These are phyloP conservation scores for Diceros bicornis DNA, from an alignment of 2,797 vertebrate genomes.

Conservation along the genomic window DNA sequence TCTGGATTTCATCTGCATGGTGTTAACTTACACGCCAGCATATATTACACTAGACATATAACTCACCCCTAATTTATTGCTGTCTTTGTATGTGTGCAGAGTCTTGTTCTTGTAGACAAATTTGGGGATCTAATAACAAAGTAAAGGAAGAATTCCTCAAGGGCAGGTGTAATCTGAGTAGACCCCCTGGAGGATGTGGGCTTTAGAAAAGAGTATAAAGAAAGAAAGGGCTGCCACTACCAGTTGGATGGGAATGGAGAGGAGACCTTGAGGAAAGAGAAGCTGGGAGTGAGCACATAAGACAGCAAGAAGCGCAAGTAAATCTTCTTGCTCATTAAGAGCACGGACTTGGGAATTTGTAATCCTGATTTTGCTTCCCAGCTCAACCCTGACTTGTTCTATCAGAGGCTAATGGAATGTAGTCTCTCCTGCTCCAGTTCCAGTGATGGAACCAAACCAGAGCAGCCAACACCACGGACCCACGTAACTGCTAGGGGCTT, in stretches of 20 bases:
- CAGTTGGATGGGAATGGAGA: background rate
- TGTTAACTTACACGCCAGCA: conserved; percentile 20
- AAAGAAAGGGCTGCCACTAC: conserved; percentile 42
- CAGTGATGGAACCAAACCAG: background rate
- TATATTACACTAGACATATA: conserved; percentile 57
- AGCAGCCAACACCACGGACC: background rate
- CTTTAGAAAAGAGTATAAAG: conserved; percentile 65
- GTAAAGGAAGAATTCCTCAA: conserved; percentile 71
- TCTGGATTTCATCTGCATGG: background rate
- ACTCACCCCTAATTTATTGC: conserved; percentile 75
- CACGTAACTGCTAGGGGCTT: background rate
- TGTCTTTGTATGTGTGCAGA: conserved; percentile 66
- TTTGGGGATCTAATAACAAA: conserved; percentile 82
- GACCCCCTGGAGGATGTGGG: conserved; percentile 62
- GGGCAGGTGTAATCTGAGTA: conserved; percentile 75
- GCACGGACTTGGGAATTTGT: background rate
- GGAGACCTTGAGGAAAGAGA: background rate
- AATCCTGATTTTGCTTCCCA: background rate
- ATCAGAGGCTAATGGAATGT: background rate
- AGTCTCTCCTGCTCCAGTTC: background rate
- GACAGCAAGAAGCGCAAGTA: background rate
- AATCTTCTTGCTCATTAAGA: background rate
- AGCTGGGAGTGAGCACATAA: background rate
- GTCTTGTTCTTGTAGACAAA: conserved; percentile 71
- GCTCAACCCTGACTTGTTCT: background rate